Evolutionary conservation across 1,140 invertebrate genomes (phyloP).

Genomic region (Amyelois transitella): DNA sequence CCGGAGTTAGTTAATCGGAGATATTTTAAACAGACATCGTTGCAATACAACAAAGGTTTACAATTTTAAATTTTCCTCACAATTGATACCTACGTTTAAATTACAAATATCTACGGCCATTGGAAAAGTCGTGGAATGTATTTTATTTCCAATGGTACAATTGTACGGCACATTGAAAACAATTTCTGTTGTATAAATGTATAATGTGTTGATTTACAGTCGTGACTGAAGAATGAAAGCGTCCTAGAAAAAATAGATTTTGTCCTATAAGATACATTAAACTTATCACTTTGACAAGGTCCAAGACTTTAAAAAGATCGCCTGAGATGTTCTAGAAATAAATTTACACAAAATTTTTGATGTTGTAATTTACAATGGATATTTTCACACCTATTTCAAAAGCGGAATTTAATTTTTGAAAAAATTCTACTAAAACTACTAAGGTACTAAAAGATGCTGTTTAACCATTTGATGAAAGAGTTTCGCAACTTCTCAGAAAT

Average conservation of each 20-base stretch:
- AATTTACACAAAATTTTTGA: not conserved
- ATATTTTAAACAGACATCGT: not conserved
- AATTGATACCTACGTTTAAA: conserved; percentile 39
- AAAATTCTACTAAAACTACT: too few relatives aligned
- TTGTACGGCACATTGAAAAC: conserved; percentile 29
- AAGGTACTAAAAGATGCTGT: too few relatives aligned
- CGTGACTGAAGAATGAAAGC: conserved; percentile 15
- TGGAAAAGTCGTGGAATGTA: conserved; percentile 36
- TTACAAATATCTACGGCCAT: conserved; percentile 29
- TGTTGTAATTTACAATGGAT: too few relatives aligned
- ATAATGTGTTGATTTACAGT: conserved; percentile 25
- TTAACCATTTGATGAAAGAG: too few relatives aligned
- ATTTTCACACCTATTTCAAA: too few relatives aligned
- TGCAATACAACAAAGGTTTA: conserved; percentile 34
- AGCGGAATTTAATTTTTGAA: too few relatives aligned
- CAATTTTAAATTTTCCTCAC: conserved; percentile 39
- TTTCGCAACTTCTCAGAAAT: too few relatives aligned
- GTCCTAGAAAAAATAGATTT: conserved; percentile 9
- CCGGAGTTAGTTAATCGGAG: too few relatives aligned
- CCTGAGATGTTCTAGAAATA: not conserved
- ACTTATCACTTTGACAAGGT: not conserved
- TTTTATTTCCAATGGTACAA: conserved; percentile 27
- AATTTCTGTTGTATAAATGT: conserved; percentile 36
- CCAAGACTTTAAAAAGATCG: not conserved
- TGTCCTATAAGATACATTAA: not conserved